A percentile compares a stretch with the other conserved stretches of the same genome.
These are phyloP conservation scores for Spheniscus mendiculus DNA, from an alignment of 2,113 vertebrate species.

Conservation along the genomic window DNA sequence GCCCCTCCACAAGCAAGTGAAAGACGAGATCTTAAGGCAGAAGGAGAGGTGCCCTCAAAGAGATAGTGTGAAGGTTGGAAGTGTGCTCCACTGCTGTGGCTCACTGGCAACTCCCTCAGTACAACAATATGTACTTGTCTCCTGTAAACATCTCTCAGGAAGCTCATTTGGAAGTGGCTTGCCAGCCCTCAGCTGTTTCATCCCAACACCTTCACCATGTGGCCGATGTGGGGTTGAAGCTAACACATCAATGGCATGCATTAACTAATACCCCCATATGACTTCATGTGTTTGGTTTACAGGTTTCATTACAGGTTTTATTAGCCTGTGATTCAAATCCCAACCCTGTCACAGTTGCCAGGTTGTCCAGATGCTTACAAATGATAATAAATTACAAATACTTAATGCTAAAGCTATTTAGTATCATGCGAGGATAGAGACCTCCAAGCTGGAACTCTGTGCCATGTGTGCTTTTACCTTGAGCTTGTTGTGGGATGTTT, in stretches of 20 bases:
- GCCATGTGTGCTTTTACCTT: background rate
- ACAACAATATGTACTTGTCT: accelerated
- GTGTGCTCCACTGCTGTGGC: background rate
- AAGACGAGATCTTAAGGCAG: background rate
- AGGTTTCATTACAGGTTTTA: background rate
- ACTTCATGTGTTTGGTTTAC: background rate
- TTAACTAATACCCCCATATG: background rate
- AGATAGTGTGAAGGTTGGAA: background rate
- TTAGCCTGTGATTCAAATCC: background rate
- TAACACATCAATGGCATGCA: background rate
- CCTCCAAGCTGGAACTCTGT: background rate
- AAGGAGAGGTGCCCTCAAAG: background rate
- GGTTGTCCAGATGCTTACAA: conserved; percentile 35
- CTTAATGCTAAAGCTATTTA: background rate
- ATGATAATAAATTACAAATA: conserved; percentile 15
- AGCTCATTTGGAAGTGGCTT: background rate
- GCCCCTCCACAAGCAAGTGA: background rate
- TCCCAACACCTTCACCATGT: background rate
- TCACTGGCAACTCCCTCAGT: background rate
- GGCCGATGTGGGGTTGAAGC: accelerated
- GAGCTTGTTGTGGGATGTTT: background rate
- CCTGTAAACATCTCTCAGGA: background rate
- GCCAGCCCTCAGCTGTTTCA: background rate
- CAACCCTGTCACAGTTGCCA: background rate
- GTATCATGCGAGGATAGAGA: background rate